phyloP scores from a whole-genome alignment of 2,888 invertebrate species.

The Aporophyla nigra region DNA sequence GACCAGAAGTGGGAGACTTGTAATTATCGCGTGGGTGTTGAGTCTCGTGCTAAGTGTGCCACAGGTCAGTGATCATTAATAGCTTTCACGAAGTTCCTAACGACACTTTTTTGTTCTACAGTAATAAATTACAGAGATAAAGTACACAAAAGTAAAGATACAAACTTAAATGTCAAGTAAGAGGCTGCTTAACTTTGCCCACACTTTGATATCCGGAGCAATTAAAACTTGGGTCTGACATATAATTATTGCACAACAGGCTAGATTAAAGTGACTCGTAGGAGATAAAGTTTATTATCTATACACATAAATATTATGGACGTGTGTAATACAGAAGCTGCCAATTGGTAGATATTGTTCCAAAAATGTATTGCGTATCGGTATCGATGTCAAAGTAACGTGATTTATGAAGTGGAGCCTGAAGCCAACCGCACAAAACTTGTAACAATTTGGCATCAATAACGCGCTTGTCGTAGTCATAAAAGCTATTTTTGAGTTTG shows the following conservation, averaged over 20 bases:
- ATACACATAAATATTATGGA: conserved; percentile 5
- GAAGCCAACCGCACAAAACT: not conserved
- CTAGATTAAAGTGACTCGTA: conserved; percentile 28
- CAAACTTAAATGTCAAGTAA: conserved; percentile 53
- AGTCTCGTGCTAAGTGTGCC: conserved; percentile 95
- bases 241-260: conserved; percentile 24
- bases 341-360: not conserved
- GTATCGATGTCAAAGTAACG: not conserved
- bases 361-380: conserved; percentile 9
- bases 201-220: conserved; percentile 56
- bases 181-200: conserved; percentile 37
- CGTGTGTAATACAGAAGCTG: conserved; percentile 1
- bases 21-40: conserved; percentile 93
- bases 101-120: conserved; percentile 14
- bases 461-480: not conserved
- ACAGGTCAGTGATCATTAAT: conserved; percentile 92
- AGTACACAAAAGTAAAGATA: conserved; percentile 25
- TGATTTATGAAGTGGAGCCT: conserved; percentile 28
- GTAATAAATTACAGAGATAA: conserved; percentile 17
- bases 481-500: not conserved
- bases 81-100: conserved; percentile 35
- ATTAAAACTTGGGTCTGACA: conserved; percentile 69
- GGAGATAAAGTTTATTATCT: conserved; percentile 4
- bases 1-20: conserved; percentile 92
- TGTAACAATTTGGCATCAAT: not conserved